Percentiles rank a stretch among this genome's conserved stretches.
Conservation (phyloP, 1,140 invertebrate species). For the Diachasmimorpha longicaudata region DNA sequence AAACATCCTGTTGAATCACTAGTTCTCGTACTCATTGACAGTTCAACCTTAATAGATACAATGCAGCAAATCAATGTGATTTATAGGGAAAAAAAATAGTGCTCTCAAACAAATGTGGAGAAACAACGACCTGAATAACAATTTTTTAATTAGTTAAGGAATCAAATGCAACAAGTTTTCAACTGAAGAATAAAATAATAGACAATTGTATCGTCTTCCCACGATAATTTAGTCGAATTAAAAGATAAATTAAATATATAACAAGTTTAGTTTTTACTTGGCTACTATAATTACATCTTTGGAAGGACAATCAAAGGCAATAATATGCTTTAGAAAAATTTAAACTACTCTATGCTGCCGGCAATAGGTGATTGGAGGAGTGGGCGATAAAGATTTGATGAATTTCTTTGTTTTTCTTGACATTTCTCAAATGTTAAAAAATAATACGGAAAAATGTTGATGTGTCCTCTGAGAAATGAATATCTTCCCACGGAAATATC, state of each 20-base stretch:
- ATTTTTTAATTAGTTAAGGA: neutral
- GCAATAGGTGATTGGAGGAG: too few relatives aligned
- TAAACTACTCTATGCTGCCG: neutral
- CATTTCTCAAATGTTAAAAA: too few relatives aligned
- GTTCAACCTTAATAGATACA: too few relatives aligned
- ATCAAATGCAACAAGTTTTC: conserved; percentile 10
- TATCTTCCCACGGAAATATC: too few relatives aligned
- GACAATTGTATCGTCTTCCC: neutral
- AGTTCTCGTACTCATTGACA: too few relatives aligned
- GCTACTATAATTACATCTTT: conserved; percentile 51
- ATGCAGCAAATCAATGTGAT: too few relatives aligned
- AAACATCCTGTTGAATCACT: too few relatives aligned
- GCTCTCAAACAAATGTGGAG: neutral
- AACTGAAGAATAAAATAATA: neutral
- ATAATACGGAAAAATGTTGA: too few relatives aligned
- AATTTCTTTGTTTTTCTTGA: too few relatives aligned
- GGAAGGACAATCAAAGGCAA: conserved; percentile 46
- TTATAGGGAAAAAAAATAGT: neutral
- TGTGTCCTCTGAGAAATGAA: too few relatives aligned
- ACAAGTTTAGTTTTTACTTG: conserved; percentile 18
- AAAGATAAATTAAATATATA: conserved; percentile 6
- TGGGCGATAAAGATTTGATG: too few relatives aligned
- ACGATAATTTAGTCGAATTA: conserved; percentile 1
- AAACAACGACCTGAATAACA: neutral
- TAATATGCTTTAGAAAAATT: neutral